Evolutionary conservation across 2,888 invertebrate species (phyloP).

Genomic region (Ellobium chinense): DNA sequence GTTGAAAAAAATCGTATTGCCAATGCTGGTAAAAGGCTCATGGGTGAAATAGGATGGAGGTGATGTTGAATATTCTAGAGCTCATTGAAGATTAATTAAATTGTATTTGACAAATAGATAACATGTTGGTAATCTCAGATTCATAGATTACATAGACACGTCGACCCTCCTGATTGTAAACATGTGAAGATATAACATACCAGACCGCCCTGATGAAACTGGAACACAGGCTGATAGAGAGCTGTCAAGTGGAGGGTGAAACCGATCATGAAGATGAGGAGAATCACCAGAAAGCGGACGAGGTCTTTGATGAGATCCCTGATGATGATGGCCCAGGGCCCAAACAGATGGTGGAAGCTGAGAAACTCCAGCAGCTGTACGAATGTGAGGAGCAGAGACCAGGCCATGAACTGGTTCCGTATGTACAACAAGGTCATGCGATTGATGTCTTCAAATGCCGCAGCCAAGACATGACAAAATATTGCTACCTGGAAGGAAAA

Average conservation of each 20-base stretch:
- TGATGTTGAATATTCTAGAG: too few species aligned
- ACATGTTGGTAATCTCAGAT: too few species aligned
- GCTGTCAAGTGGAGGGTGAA: conserved; percentile 95
- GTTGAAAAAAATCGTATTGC: too few species aligned
- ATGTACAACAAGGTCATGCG: conserved; percentile 89
- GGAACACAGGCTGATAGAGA: conserved; percentile 89
- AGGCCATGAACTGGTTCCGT: conserved; percentile 97
- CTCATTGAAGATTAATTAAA: too few species aligned
- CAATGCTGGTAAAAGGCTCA: too few species aligned
- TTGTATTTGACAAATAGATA: too few species aligned
- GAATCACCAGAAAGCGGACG: conserved; percentile 96
- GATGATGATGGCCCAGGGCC: conserved; percentile 99
- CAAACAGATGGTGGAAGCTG: conserved; percentile 99
- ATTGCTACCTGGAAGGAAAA: conserved; percentile 51
- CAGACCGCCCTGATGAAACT: too few species aligned
- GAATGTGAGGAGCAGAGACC: conserved; percentile 96
- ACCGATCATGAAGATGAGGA: conserved; percentile 98
- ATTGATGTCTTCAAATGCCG: conserved; percentile 79
- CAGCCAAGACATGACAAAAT: conserved; percentile 88
- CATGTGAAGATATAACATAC: too few species aligned
- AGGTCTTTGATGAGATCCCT: conserved; percentile 87
- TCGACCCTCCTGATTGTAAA: too few species aligned
- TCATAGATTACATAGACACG: too few species aligned
- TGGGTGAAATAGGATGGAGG: too few species aligned
- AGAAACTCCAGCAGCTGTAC: conserved; percentile 96